A percentile compares a stretch with the other conserved stretches of the same genome.
These are phyloP conservation scores for Malurus cyaneus DNA, from an alignment of 2,113 vertebrate genomes.

Conservation along the genomic window DNA sequence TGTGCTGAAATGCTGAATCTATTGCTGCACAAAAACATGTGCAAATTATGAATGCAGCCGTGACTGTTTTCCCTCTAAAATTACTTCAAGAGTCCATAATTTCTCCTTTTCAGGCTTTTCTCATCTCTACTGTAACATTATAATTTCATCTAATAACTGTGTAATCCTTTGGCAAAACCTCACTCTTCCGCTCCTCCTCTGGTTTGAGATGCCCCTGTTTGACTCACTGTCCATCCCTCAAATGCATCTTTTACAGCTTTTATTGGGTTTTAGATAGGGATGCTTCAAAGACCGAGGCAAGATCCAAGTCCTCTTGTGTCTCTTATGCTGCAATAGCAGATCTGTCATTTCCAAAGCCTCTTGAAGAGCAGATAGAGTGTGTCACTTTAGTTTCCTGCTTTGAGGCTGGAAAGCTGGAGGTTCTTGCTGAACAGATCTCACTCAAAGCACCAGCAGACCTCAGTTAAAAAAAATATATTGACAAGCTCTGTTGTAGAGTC, in stretches of 20 bases:
- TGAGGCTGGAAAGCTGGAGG: background rate
- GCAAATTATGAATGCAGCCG: background rate
- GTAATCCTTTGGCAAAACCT: background rate
- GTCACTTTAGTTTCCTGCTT: background rate
- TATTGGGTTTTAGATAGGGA: accelerated
- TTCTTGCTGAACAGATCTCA: background rate
- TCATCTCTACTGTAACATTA: background rate
- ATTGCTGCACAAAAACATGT: background rate
- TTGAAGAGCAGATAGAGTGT: background rate
- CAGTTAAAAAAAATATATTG: background rate
- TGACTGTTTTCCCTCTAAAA: background rate
- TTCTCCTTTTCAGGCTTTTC: background rate
- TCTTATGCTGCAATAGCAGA: background rate
- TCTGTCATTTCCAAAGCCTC: background rate
- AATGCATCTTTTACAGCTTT: background rate
- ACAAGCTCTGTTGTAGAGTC: background rate
- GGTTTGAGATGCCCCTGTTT: background rate
- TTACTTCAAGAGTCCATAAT: background rate
- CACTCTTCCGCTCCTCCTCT: background rate
- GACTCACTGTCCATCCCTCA: background rate
- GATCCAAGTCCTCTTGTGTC: background rate
- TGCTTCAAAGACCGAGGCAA: background rate
- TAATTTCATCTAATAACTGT: background rate
- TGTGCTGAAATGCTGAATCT: background rate
- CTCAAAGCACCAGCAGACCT: background rate